Conservation (phyloP, 2,113 vertebrate genomes). For the Microcebus ravelobensis region DNA sequence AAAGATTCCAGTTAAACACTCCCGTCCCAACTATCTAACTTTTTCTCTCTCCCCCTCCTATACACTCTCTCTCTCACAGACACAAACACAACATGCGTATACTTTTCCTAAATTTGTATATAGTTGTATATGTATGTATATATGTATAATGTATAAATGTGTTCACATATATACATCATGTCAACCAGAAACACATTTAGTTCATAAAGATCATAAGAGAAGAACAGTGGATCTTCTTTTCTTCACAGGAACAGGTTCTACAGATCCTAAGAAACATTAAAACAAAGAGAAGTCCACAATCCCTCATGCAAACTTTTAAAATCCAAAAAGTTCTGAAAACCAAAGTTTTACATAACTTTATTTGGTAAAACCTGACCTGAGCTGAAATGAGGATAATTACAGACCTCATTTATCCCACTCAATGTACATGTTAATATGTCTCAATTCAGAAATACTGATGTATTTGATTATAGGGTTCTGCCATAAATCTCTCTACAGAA, state of each 20-base stretch:
- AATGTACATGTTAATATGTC: background rate
- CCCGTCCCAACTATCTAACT: background rate
- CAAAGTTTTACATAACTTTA: background rate
- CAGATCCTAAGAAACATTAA: background rate
- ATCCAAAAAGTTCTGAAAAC: constrained; percentile 9
- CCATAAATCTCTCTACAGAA: background rate
- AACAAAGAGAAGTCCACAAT: background rate
- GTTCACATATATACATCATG: background rate
- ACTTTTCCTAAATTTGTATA: background rate
- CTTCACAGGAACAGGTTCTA: background rate
- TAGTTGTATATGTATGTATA: background rate
- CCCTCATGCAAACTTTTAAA: background rate
- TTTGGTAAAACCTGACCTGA: background rate
- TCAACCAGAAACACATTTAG: background rate
- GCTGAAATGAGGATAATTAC: constrained; percentile 19
- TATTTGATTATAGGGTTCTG: constrained; percentile 9
- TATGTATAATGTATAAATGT: background rate
- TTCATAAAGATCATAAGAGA: background rate
- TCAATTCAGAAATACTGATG: background rate
- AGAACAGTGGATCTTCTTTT: background rate
- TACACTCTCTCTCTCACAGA: background rate
- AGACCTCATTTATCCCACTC: background rate
- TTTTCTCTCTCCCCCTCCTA: background rate
- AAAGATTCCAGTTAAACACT: background rate
- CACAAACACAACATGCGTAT: background rate